A percentile compares a stretch with the other conserved stretches of the same genome.
Evolutionary conservation across 1,140 invertebrate genomes (phyloP).

Genomic region (Nasonia giraulti): DNA sequence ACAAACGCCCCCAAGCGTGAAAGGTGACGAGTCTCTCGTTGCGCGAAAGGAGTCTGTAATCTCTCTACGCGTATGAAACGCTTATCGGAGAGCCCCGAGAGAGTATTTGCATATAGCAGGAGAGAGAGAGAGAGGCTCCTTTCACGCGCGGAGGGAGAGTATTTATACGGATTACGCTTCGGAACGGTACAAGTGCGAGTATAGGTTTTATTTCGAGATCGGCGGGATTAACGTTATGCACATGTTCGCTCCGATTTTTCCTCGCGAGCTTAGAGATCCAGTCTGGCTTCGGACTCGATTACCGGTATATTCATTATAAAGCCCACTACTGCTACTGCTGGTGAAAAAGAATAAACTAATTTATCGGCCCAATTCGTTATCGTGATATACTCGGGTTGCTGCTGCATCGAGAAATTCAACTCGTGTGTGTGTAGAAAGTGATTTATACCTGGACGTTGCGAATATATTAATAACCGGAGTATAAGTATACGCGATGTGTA

Average conservation of each 20-base stretch:
- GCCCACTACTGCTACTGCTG: too few relatives aligned
- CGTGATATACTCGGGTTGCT: not conserved
- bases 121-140: conserved; percentile 11
- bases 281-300: not conserved
- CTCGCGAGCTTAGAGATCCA: not conserved
- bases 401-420: not conserved
- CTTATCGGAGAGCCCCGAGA: not conserved
- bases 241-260: not conserved
- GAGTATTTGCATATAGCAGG: conserved; percentile 33
- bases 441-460: not conserved
- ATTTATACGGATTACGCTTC: not conserved
- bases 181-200: not conserved
- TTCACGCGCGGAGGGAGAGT: not conserved
- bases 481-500: too few relatives aligned
- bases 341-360: not conserved
- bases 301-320: not conserved
- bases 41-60: not conserved
- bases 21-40: conserved; percentile 17
- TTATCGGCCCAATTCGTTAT: not conserved
- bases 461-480: not conserved
- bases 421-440: not conserved
- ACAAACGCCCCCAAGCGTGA: not conserved
- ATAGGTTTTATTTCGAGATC: not conserved
- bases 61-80: conserved; percentile 8
- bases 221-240: not conserved